Percentiles rank a stretch among this genome's conserved stretches.
phyloP scores from a whole-genome alignment of 2,888 invertebrate species.

The Mechanitis mazaeus region DNA sequence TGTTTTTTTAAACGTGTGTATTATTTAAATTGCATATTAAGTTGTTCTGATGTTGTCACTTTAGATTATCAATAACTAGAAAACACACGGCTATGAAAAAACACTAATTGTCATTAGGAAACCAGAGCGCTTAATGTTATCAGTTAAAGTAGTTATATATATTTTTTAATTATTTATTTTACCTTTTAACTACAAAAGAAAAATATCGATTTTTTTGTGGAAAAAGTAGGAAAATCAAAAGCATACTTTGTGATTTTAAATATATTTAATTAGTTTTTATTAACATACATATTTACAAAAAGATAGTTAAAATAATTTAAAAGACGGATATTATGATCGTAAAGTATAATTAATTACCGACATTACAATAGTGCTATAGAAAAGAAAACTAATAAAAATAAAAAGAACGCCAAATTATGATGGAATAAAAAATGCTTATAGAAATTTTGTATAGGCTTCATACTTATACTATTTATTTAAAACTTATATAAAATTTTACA shows the following conservation, averaged over 20 bases:
- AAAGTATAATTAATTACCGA: constrained; percentile 4
- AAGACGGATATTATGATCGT: constrained; percentile 12
- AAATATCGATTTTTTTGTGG: neutral
- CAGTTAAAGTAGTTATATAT: too few relatives aligned
- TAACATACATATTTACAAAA: constrained; percentile 36
- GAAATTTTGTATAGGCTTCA: neutral
- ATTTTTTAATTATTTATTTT: too few relatives aligned
- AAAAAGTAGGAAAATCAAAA: constrained; percentile 9
- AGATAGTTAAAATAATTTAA: constrained; percentile 27
- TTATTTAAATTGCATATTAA: too few relatives aligned
- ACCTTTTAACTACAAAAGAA: too few relatives aligned
- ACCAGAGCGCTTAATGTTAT: too few relatives aligned
- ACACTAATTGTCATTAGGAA: too few relatives aligned
- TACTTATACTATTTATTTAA: constrained; percentile 3
- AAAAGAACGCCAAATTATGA: neutral
- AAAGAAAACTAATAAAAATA: neutral
- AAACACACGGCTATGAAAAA: too few relatives aligned
- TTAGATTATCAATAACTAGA: too few relatives aligned
- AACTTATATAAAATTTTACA: constrained; percentile 4
- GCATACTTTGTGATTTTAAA: constrained; percentile 22
- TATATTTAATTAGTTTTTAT: constrained; percentile 31
- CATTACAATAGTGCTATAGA: neutral
- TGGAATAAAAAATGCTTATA: neutral
- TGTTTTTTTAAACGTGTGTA: too few relatives aligned
- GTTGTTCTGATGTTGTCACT: too few relatives aligned